Evolutionary conservation across 2,797 vertebrate genomes (phyloP), one percentile per base, ranked within the genome.

Genomic region (Coreius guichenoti): DNA sequence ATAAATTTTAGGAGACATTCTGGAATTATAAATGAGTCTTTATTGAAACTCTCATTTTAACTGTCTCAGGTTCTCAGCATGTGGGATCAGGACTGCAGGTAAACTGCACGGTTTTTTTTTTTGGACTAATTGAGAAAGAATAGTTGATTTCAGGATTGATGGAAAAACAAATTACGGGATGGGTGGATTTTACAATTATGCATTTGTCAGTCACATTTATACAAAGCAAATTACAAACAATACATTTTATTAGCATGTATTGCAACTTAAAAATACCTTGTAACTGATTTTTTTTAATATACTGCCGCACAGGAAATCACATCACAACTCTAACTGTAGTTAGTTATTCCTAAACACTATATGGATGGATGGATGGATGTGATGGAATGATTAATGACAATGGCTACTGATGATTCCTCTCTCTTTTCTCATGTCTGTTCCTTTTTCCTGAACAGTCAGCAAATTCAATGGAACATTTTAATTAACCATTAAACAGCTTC

Each of bases 401-500:
- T 72, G 69, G 43, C 16, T 26, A 43, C 68, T 0, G 9, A 12
- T 70, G n/a, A 1, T 65, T 49, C 36, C 74, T 23, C 61, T 81
- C 45, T 31, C 23, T 78, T 51, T n/a, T 56, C 2, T 58, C 17
- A 16, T 54, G 67, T 67, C 33, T 67, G 74, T 43, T 70, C 21
- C 19, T 43, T 72, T 43, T 65, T 39, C 67, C 12, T 83, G 43
- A 75, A 51, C 26, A 75, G 56, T 67, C 81, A 83, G 45, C 72
- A 67, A 75, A 75, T 74, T 92, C 89, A 89, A 80, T 90, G 89
- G 91, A 89, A 86, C 89, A 87, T 91, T 93, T 93, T 89, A 91
- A 93, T 90, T 91, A 90, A 93, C 92, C 90, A 92, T 91, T 91
- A 92, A 93, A 91, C 91, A 90, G 87, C 87, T 89, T 33, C 47